phyloP scores from a whole-genome alignment of 2,113 vertebrate genomes.

The Bombycilla garrulus region DNA sequence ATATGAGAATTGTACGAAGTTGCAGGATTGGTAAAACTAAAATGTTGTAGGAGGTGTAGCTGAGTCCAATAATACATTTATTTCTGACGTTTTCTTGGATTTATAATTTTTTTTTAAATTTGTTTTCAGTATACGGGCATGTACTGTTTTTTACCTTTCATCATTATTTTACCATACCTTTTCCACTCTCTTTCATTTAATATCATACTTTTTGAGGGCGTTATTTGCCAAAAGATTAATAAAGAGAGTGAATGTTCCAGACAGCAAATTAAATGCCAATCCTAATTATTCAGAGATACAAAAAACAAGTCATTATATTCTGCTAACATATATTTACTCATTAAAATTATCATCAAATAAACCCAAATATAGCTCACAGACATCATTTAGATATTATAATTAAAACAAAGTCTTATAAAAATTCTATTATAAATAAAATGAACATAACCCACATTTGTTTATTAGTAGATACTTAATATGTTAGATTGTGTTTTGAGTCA shows the following conservation, averaged over 20 bases:
- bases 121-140: background rate
- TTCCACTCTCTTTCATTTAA: background rate
- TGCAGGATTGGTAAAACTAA: background rate
- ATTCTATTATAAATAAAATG: background rate
- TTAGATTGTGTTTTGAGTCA: background rate
- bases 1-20: background rate
- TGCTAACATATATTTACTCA: background rate
- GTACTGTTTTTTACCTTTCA: background rate
- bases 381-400: background rate
- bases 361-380: background rate
- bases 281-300: background rate
- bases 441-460: background rate
- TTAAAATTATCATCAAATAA: background rate
- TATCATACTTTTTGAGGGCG: background rate
- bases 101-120: background rate
- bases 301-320: background rate
- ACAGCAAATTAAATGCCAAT: background rate
- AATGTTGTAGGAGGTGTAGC: background rate
- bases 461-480: background rate
- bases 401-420: background rate
- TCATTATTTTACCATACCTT: background rate
- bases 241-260: background rate
- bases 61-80: background rate
- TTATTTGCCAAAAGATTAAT: background rate
- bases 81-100: background rate